Base-by-base conservation (phyloP, 2,113 vertebrate species). In the Amblyopsis rosae region DNA sequence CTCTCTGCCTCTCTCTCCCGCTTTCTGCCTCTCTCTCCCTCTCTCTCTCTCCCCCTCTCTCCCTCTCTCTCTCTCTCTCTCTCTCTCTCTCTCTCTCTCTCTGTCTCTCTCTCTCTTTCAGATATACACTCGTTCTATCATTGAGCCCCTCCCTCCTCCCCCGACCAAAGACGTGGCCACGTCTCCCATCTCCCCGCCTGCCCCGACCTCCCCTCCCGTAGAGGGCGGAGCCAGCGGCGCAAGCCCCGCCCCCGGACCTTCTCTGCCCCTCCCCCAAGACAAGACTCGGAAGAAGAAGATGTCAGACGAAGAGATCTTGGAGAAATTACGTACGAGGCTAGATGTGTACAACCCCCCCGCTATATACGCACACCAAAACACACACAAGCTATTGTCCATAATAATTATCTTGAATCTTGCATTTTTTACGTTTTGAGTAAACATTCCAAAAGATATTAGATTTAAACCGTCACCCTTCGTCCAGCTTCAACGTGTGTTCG, bases 261-360 rank as follows among this genome's bases (percentile, higher is more conserved):
- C 94, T 59, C 69, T 94, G 73, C 92, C 92, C 32, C 93, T 93
- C 71, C 92, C 88, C 60, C 82, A 86, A 0, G 97, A 99, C 81
- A 99, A 98, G 80, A 91, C 91, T 54, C 94, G 96, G 92, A 98
- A 99, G 89, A 98, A 99, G 88, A 99, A 99, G 91, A 99, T 99
- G 97, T 95, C 96, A 0, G 97, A 99, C 19, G 97, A 99, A 75
- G 97, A 99, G 89, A 98, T 99, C 76, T 85, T 99, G 84, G 97
- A 99, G 88, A 99, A 99, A 93, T 86, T 99, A 82, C 93, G 96
- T 98, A 93, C 81, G 96, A 83, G 26, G 26, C 26, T 26, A 26
- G 26, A 26, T 26, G 12, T 9, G 19, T n/a, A 49, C 33, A n/a
- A 33, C 45, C 59, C 4, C 59, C 41, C 35, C 10, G 12, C 9